phyloP scores from a whole-genome alignment of 2,113 vertebrate species.

The cattle (Bos taurus) region DNA sequence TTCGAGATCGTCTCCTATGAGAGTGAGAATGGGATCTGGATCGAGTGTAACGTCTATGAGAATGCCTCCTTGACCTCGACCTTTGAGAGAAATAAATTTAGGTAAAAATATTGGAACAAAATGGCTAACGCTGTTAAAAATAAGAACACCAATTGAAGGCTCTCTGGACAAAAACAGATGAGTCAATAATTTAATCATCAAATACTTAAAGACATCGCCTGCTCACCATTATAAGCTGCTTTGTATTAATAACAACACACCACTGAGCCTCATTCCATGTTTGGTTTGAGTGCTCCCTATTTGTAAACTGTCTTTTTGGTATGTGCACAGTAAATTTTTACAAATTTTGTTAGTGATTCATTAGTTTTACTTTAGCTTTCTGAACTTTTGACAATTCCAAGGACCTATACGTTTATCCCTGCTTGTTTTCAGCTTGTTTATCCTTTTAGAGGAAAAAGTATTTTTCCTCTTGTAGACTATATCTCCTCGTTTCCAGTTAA shows the following conservation, averaged over 20 bases:
- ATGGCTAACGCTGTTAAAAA: neutral
- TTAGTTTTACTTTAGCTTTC: neutral
- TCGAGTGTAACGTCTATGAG: slow-evolving; percentile 88
- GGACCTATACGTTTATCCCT: neutral
- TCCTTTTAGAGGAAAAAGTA: neutral
- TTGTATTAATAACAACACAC: neutral
- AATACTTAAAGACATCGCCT: neutral
- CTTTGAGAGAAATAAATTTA: slow-evolving; percentile 78
- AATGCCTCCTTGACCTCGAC: slow-evolving; percentile 89
- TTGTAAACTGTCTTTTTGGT: neutral
- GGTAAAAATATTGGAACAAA: neutral
- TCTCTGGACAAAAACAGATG: neutral
- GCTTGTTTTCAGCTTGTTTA: neutral
- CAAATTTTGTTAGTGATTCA: neutral
- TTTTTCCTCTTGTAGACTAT: neutral
- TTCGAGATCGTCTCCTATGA: slow-evolving; percentile 88
- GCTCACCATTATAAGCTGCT: neutral
- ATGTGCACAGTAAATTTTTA: neutral
- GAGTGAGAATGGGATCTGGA: slow-evolving; percentile 90
- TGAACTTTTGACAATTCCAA: neutral
- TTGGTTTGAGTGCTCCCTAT: neutral
- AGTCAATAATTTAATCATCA: neutral
- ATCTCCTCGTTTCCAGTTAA: neutral
- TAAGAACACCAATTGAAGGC: neutral
- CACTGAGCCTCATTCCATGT: neutral